Percentiles rank a stretch among this genome's conserved stretches.
Conservation (phyloP, 2,797 vertebrate species). For the Thamnophis elegans region DNA sequence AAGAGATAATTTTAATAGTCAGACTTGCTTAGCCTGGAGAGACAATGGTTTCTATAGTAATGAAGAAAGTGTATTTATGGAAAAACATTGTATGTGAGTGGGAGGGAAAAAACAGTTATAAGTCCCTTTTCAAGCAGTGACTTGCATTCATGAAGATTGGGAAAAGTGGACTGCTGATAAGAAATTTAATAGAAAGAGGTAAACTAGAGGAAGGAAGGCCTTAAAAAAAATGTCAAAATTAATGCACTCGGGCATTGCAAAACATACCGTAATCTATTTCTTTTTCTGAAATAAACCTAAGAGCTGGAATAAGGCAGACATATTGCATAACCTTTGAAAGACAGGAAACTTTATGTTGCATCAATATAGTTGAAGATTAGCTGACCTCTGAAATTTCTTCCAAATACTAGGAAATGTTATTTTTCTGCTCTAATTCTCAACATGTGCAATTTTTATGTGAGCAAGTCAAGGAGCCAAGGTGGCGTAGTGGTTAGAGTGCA, state of each 20-base stretch:
- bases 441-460: background rate
- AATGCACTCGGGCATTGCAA: conserved; percentile 7
- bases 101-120: conserved; percentile 30
- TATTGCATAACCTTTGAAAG: background rate
- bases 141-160: conserved; percentile 45
- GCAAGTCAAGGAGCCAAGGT: too few species aligned
- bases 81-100: conserved; percentile 53
- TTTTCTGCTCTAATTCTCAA: background rate
- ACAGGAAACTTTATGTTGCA: background rate
- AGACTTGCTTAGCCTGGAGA: conserved; percentile 32
- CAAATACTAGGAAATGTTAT: background rate
- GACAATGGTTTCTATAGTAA: conserved; percentile 65
- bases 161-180: conserved; percentile 19
- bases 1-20: conserved; percentile 45
- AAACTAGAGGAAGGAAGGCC: background rate
- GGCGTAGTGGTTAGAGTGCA: too few species aligned
- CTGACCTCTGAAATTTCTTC: background rate
- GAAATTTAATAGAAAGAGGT: fast-evolving
- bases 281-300: background rate
- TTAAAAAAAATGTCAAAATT: background rate
- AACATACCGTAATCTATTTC: background rate
- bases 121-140: conserved; percentile 32
- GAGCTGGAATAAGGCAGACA: fast-evolving
- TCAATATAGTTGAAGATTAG: background rate
- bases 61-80: conserved; percentile 46